Conservation (phyloP, 2,113 vertebrate genomes). For the rabbit (Oryctolagus cuniculus) region mOryCun1.1 NC_091433.1:188478001-188478500, state of each 20-base stretch:
- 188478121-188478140: background rate
- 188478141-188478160: background rate
- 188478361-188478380: background rate
- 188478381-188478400: background rate
- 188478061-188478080: background rate
- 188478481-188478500: background rate
- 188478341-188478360: background rate
- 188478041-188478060: fast-evolving
- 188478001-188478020: background rate
- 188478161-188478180: background rate
- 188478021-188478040: fast-evolving
- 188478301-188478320: background rate
- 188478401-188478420: fast-evolving
- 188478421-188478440: fast-evolving
- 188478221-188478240: no score
- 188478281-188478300: background rate
- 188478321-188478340: background rate
- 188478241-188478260: background rate
- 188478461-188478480: fast-evolving
- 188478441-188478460: background rate
- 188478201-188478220: background rate
- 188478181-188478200: background rate
- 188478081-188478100: background rate
- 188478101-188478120: background rate
- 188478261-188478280: background rate